Evolutionary conservation across 2,888 invertebrate genomes (phyloP), one percentile per base, ranked within the genome.

Genomic region (Dynastes hyllus): DNA sequence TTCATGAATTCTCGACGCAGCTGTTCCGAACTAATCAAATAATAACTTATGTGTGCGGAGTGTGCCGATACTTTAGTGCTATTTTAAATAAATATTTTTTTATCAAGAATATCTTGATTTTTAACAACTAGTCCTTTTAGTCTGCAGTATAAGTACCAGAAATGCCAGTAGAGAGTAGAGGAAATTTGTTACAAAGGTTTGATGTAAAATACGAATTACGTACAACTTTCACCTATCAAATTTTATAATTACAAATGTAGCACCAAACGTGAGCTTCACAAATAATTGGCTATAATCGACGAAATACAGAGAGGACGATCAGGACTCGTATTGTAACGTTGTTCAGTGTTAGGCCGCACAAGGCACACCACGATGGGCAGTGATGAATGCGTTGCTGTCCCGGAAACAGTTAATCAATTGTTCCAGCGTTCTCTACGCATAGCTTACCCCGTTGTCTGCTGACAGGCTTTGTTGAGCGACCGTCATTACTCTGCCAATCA

Each of bases 361-460:
- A 81, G 78, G 80, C 77, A 81, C 80, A 79, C 81, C 83, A 81
- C 82, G 80, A 80, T 82, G 83, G 84, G 83, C 86, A 84, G 86
- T 88, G 88, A 88, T 88, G 87, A 87, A 88, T 88, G 87, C 86
- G 85, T 85, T 85, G 86, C 86, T 85, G 87, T 86, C 84, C 87
- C 87, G 88, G 88, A 88, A 88, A 88, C 88, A 85, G 88, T 88
- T 88, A 88, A 88, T 88, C 88, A 88, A 88, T 88, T 88, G 88
- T 88, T 87, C 84, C 82, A 85, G 84, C 84, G 82, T 85, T 82
- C 82, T 81, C 83, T 85, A 85, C 85, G 85, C 85, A 84, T 82
- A 86, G 84, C 85, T 85, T 86, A 84, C 84, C 84, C 86, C 84
- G 86, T 86, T 87, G 86, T 87, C 85, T 85, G 84, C 85, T 85